Evolutionary conservation across 1,140 invertebrate genomes (phyloP), one percentile per base, ranked within the genome.

Genomic region (Probaryconus sp.): DNA sequence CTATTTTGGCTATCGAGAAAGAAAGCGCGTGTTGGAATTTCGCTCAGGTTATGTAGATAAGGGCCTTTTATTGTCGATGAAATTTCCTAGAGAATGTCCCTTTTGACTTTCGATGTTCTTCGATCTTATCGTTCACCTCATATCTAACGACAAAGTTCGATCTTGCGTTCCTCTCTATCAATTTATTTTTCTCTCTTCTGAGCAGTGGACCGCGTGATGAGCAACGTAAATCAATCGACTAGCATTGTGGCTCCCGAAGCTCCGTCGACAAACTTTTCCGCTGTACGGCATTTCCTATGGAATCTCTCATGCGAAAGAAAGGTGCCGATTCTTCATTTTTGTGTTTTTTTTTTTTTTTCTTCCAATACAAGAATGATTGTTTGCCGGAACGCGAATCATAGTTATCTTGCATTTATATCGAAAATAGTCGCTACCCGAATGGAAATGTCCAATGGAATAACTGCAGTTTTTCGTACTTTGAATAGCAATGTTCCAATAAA

Each of bases 181-280:
- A 86, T 87, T 86, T 87, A 86, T 86, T 87, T 87, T 83, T 83
- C 81, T 84, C 80, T 85, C 79, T 83, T 78, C 79, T 65, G 79
- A 83, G 83, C 86, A 85, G 78, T 83, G 82, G 80, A 87, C 81
- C 85, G 84, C 84, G 85, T 87, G 87, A 88, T 85, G 85, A 88
- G 85, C 81, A 86, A 86, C 85, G 84, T 88, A 88, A 88, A 88
- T 88, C 87, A 88, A 87, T 87, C 86, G 82, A 76, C 78, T 83
- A 81, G 83, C 83, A 87, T 86, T 84, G 83, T 84, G 84, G 72
- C 82, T 86, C 81, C n/a, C 72, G 76, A 33, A 69, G 53, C 79
- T 78, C 33, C 77, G 37, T 53, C 56, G 45, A 53, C 77, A 63
- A 64, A 58, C 61, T 78, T 50, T 63, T 68, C 60, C 26, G 60